Base-by-base conservation (phyloP, 1,140 invertebrate genomes). In the Hylyphantes graminicola region DNA sequence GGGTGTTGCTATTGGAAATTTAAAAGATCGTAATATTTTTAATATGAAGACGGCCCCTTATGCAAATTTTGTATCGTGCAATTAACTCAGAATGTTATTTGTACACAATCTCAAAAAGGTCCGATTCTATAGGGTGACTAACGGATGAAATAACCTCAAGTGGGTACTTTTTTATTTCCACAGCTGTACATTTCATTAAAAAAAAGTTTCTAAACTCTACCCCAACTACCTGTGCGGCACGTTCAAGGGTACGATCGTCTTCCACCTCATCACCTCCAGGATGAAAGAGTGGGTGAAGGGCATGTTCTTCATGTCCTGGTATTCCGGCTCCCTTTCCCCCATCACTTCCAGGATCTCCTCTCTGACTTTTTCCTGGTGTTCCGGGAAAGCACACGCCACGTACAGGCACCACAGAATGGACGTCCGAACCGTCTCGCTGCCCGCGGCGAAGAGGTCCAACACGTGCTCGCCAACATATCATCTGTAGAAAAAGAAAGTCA, bases 331-430 rank as follows among this genome's bases (percentile, higher is more conserved):
- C 68, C 81, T 85, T 72, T 85, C 81, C 9, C 91, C 91, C 48
- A 94, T 88, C 7, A 91, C 89, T 0, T 88, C 87, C 53, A 92
- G 91, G 19, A 96, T 91, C 89, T 95, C 94, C 0, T 92, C 86
- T 13, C 87, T 85, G 7, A 89, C 77, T 80, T 87, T 87, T 35
- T 85, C 74, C 72, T 90, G 90, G 10, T 89, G 84, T 17, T 89
- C 85, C 5, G 88, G 89, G 92, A 89, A 86, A 7, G 76, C 81
- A 4, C 87, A 86, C 48, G 89, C 79, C 19, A 87, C 86, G 9
- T 89, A 75, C 21, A 89, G 48, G 3, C 85, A 81, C 90, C 90
- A 91, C 11, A 53, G 65, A 8, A 90, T 76, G 7, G 89, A 88
- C 0, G 88, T 88, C 0, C 87, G 72, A 2, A 88, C 88, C 4